Percentiles rank a stretch among this genome's conserved stretches.
phyloP scores from a whole-genome alignment of 2,113 vertebrate species.

The Sylvia atricapilla region DNA sequence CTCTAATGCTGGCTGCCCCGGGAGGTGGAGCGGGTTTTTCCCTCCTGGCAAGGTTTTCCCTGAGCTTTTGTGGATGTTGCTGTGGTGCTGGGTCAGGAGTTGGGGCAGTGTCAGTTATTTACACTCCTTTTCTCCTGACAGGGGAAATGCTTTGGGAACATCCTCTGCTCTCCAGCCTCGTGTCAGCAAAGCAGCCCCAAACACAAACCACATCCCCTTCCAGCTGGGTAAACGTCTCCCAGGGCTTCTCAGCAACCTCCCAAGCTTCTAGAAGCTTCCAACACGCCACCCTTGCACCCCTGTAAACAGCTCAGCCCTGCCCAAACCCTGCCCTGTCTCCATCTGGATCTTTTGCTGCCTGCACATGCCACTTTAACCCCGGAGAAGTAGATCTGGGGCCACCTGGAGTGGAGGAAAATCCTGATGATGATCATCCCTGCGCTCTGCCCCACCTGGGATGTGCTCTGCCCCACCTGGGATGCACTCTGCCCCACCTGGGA shows the following conservation, averaged over 20 bases:
- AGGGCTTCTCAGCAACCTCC: neutral
- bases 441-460: neutral
- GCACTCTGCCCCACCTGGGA: too few species aligned
- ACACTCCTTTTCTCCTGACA: neutral
- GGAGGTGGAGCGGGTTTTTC: neutral
- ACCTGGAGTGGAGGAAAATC: neutral
- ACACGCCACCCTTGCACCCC: neutral
- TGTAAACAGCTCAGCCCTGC: neutral
- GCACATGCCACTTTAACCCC: neutral
- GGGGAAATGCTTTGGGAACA: neutral
- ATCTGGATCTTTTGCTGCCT: neutral
- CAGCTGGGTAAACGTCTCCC: neutral
- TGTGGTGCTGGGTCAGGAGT: neutral
- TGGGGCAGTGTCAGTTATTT: neutral
- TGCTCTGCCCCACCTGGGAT: too few species aligned
- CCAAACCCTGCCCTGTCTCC: neutral
- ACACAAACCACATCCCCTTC: neutral
- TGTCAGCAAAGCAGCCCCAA: neutral
- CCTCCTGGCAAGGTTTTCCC: neutral
- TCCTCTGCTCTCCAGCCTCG: neutral
- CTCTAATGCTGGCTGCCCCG: neutral
- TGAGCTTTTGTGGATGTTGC: neutral
- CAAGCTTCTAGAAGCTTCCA: neutral
- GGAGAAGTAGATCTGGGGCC: neutral
- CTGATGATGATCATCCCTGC: accelerated